Conservation (phyloP, 2,113 vertebrate species). For the Sylvicapra grimmia region DNA sequence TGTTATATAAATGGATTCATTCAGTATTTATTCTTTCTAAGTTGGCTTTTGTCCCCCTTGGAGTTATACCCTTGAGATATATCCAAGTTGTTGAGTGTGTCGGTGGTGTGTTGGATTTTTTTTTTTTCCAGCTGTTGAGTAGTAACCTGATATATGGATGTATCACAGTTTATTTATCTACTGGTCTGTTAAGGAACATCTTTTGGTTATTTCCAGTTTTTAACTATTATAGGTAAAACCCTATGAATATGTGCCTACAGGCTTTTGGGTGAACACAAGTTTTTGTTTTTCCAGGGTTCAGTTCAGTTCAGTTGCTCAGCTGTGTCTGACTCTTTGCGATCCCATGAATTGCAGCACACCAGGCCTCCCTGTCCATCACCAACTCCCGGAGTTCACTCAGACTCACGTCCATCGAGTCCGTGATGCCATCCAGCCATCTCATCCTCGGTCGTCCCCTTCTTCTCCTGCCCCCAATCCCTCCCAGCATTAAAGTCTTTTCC, state of each 20-base stretch:
- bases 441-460: too few species aligned
- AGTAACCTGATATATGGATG: not conserved
- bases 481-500: too few species aligned
- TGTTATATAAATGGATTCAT: not conserved
- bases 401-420: too few species aligned
- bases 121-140: not conserved
- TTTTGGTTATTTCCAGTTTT: not conserved
- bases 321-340: too few species aligned
- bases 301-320: too few species aligned
- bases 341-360: too few species aligned
- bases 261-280: not conserved
- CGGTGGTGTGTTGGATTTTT: not conserved
- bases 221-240: not conserved
- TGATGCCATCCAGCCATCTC: too few species aligned
- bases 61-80: not conserved
- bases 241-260: not conserved
- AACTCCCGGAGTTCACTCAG: too few species aligned
- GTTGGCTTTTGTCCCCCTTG: not conserved
- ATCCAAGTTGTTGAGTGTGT: not conserved
- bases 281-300: not conserved
- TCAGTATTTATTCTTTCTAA: not conserved
- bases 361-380: too few species aligned
- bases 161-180: not conserved
- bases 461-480: too few species aligned
- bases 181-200: not conserved